Percentiles rank a stretch among this genome's conserved stretches.
Evolutionary conservation across 2,888 invertebrate species (phyloP).

Genomic region (Oeneis ivallda): DNA sequence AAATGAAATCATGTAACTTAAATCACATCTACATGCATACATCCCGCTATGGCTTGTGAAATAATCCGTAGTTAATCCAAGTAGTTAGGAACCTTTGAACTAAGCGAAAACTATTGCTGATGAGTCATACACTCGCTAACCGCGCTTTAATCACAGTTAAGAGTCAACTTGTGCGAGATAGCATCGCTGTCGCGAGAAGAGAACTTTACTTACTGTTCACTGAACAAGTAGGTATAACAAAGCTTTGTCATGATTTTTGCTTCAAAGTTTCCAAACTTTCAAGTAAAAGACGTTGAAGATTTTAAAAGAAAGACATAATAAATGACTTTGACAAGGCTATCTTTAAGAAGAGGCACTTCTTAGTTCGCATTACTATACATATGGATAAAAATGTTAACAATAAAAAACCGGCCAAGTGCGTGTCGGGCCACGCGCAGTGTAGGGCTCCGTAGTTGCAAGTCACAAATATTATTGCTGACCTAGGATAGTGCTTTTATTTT

Average conservation of each 20-base stretch:
- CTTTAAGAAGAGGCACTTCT: no score
- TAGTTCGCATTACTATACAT: no score
- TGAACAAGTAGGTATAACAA: neutral
- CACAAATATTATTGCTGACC: no score
- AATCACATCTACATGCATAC: neutral
- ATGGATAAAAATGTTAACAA: no score
- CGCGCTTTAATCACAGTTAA: neutral
- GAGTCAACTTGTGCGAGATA: neutral
- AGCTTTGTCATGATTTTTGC: neutral
- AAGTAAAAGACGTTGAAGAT: neutral
- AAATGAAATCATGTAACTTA: neutral
- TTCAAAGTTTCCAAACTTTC: neutral
- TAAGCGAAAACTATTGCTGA: neutral
- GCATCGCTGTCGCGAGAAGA: neutral
- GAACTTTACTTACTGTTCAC: neutral
- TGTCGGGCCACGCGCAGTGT: no score
- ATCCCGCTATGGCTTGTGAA: neutral
- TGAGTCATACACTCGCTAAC: neutral
- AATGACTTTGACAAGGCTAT: no score
- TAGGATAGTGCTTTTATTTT: no score
- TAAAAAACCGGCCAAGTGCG: no score
- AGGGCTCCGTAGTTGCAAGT: no score
- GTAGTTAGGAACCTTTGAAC: slow-evolving; percentile 3
- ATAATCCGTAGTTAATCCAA: neutral
- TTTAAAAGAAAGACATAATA: neutral